Conservation (phyloP, 2,797 vertebrate genomes). For the Phataginus tricuspis region DNA sequence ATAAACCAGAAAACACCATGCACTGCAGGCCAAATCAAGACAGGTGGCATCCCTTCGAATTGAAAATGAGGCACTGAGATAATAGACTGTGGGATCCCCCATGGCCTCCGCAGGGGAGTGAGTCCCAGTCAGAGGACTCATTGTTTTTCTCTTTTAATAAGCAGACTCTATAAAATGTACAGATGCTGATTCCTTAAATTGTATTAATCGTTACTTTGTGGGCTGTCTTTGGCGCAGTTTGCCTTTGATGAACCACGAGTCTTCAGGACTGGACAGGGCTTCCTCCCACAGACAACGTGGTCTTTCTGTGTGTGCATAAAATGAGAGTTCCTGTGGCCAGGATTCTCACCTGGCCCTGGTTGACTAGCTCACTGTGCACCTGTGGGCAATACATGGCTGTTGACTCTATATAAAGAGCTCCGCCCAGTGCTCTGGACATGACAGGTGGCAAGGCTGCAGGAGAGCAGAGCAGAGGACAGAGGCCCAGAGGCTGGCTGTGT, state of each 20-base stretch:
- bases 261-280: constrained; percentile 27
- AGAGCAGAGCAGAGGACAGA: too few relatives aligned
- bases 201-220: constrained; percentile 76
- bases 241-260: constrained; percentile 73
- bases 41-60: constrained; percentile 54
- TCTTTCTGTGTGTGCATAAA: neutral
- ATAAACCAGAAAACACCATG: constrained; percentile 55
- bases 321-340: too few relatives aligned
- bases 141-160: constrained; percentile 67
- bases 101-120: neutral
- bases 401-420: too few relatives aligned
- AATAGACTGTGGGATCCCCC: neutral
- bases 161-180: constrained; percentile 54
- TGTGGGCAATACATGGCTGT: too few relatives aligned
- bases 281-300: neutral
- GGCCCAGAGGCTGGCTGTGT: too few relatives aligned
- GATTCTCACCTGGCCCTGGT: too few relatives aligned
- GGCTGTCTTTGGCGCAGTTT: constrained; percentile 62
- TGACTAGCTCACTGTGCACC: too few relatives aligned
- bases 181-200: constrained; percentile 66
- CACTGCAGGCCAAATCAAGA: constrained; percentile 52
- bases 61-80: constrained; percentile 47
- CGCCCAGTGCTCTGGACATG: too few relatives aligned
- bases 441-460: too few relatives aligned
- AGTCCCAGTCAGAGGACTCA: constrained; percentile 33